Base-by-base conservation (phyloP, 2,888 invertebrate genomes). In the Drosophila robusta region DNA sequence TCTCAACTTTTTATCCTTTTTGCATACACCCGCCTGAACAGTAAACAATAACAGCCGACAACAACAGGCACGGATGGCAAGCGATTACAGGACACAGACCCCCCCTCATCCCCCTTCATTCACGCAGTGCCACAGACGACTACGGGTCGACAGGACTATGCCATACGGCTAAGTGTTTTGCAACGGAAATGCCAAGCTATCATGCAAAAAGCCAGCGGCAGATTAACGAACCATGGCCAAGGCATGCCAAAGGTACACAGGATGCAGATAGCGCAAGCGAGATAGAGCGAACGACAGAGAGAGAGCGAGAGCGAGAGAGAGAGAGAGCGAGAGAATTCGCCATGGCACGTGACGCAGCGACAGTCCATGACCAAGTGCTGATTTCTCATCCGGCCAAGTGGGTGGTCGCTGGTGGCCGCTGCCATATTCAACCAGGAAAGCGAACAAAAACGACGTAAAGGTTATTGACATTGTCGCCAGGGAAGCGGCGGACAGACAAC, bases 281-380 rank as follows among this genome's bases (percentile, higher is more conserved):
- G 64, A 57, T 14, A 11, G 3, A 16, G 22, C 7, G 8, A 14
- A 26, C 11, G 36, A 39, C 11, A 41, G n/a, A 51, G n/a, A n/a
- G n/a, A n/a, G n/a, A n/a, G n/a, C n/a, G 16, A 24, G n/a, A 49
- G 22, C 18, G 8, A 44, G 49, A 63, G 47, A 38, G 65, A 55
- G 45, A 29, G 41, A 52, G 36, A 11, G 0, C 42, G 52, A 61
- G 57, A 61, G 70, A 64, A 79, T 65, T 77, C 54, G 69, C 49
- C 47, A 41, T 62, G 86, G 83, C 86, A 83, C 83, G 83, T 83
- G 83, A 83, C 87, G 77, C 83, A 80, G 80, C 80, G 87, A 73
- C 81, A 84, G 85, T 85, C 86, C 88, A 86, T 87, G 88, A 85
- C 86, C 86, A 86, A 86, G 86, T 86, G 87, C 86, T 80, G 86